These are phyloP conservation scores for Siniperca undulata DNA, from an alignment of 2,797 vertebrate genomes.

Conservation along the genomic window DNA sequence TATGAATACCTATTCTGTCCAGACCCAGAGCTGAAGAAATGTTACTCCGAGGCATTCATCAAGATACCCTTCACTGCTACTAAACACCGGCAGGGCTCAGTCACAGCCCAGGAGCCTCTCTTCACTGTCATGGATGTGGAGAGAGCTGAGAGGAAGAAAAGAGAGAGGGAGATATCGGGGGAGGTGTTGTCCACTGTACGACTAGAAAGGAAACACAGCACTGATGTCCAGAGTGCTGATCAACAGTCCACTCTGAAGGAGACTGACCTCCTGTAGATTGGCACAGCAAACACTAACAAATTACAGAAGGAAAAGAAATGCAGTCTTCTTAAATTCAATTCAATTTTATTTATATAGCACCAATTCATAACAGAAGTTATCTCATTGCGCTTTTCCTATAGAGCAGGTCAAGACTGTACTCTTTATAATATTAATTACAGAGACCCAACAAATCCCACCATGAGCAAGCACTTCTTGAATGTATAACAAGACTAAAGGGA, in stretches of 20 bases:
- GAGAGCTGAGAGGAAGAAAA: slow-evolving; percentile 87
- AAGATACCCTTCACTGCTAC: slow-evolving; percentile 83
- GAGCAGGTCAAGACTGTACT: too few relatives aligned
- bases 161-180: slow-evolving; percentile 85
- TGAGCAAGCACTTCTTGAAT: background rate
- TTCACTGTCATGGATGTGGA: slow-evolving; percentile 89
- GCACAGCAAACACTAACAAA: background rate
- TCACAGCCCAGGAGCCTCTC: slow-evolving; percentile 87
- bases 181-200: slow-evolving; percentile 94
- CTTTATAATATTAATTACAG: too few relatives aligned
- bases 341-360: too few relatives aligned
- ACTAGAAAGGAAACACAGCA: slow-evolving; percentile 85
- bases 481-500: background rate
- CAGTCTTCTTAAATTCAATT: too few relatives aligned
- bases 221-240: slow-evolving; percentile 61
- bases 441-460: too few relatives aligned
- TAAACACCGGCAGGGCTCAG: slow-evolving; percentile 88
- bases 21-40: slow-evolving; percentile 86
- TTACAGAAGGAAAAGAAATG: background rate
- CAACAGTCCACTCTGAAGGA: slow-evolving; percentile 86
- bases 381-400: too few relatives aligned
- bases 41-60: slow-evolving; percentile 85
- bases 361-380: too few relatives aligned
- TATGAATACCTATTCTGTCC: slow-evolving; percentile 93
- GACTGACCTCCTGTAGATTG: slow-evolving; percentile 84